A percentile compares a stretch with the other conserved stretches of the same genome.
Conservation (phyloP, 2,113 vertebrate species). For the Paradoxurus hermaphroditus region DNA sequence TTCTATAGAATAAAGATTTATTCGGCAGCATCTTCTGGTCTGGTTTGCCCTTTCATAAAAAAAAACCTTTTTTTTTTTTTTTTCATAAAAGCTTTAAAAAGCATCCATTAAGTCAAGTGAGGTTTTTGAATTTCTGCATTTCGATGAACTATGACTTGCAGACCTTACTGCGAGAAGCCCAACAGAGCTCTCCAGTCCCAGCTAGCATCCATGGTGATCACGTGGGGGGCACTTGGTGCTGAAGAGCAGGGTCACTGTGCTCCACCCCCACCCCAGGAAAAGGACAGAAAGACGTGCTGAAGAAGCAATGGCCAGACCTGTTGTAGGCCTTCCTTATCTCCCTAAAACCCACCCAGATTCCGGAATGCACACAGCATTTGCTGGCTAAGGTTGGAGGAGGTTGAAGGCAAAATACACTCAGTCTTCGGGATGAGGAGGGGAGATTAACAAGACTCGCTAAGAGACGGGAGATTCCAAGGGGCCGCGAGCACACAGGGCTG, state of each 20-base stretch:
- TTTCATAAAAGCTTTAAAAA: neutral
- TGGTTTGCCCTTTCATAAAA: slow-evolving; percentile 40
- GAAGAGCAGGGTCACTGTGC: neutral
- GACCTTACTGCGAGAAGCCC: neutral
- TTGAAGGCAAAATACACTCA: neutral
- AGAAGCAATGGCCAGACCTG: neutral
- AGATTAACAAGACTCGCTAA: neutral
- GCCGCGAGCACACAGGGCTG: neutral
- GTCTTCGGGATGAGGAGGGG: neutral
- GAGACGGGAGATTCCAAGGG: neutral
- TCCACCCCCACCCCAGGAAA: neutral
- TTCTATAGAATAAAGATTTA: slow-evolving; percentile 41
- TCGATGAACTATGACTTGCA: neutral
- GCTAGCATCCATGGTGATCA: neutral
- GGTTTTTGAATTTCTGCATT: neutral
- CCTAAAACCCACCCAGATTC: neutral
- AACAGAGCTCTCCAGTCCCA: neutral
- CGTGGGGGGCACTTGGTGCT: neutral
- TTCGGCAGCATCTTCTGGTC: slow-evolving; percentile 19
- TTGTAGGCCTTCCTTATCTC: neutral
- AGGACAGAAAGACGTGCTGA: neutral
- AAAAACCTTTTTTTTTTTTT: slow-evolving; percentile 33
- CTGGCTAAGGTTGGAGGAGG: neutral
- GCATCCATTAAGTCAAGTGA: slow-evolving; percentile 38
- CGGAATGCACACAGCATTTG: neutral